Base-by-base conservation (phyloP, 1,140 invertebrate species). In the Arion vulgaris region DNA sequence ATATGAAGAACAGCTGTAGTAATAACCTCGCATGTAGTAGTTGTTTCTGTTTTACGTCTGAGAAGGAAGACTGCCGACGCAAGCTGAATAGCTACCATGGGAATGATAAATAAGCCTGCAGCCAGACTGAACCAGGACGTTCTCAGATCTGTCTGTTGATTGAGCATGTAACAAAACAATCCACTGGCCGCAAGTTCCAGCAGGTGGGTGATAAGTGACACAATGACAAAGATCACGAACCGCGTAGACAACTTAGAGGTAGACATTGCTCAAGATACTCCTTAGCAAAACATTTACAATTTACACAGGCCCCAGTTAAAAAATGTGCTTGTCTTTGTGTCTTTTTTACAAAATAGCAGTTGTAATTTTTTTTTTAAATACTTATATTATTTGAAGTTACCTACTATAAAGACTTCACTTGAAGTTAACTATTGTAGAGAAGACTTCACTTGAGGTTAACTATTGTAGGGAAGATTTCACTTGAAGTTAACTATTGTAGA, bases 1-100 rank as follows among this genome's bases (percentile, higher is more conserved):
- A 95, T 92, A 91, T 98, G 96, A 39, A 97, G 91, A 1, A 94
- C 87, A 57, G 95, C 88, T n/a, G 85, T 87, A 13, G 75, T 51
- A 7, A 80, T 62, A 1, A 84, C 82, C 80, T 84, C 77, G 41
- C 68, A 85, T 38, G 80, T 71, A n/a, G 85, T 84, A 53, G 87
- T 57, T 19, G 85, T 80, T 45, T 88, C 88, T 23, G 85, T 84
- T 62, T 85, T 77, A 51, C 87, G 82, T 34, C 85, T 69, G 4
- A 90, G 85, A 19, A 88, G 81, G 23, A 89, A 69, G 26, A 90
- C 53, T 39, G 88, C 88, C 5, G 89, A 90, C 19, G 87, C 83
- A 5, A 90, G 86, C 75, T 90, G 89, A 0, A 88, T 75, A 41
- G 81, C 81, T 17, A 90, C 88, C 51, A 87, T 74, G 13, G 89